Evolutionary conservation across 1,140 invertebrate species (phyloP), one percentile per base, ranked within the genome.

Genomic region (Theocolax elegans): DNA sequence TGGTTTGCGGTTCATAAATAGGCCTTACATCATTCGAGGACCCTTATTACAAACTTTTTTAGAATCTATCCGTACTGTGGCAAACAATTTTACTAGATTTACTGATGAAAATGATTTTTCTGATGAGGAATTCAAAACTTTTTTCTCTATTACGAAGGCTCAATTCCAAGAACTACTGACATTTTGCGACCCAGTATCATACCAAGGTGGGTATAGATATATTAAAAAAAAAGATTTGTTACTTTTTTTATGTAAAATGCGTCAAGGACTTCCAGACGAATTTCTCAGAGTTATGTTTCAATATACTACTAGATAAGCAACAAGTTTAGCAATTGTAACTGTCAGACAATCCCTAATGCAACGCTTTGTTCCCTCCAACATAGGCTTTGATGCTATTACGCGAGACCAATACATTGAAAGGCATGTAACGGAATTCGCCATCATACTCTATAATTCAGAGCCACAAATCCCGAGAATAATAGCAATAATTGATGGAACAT

Each of bases 341-440:
- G 42, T 62, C 8, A 4, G 59, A 1, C 7, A 62, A 35, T 42
- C 40, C 25, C n/a, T 62, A 25, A 49, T 64, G 46, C 12, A 3
- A 12, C 12, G 31, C 17, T 51, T 64, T 38, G 62, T 64, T 17
- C 29, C 62, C 4, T 7, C 31, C 10, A 49, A 64, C 21, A 49
- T 51, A 42, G 48, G 27, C 6, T 49, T 63, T 66, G 2, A 40
- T 38, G 21, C 49, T 1, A 54, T 66, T 8, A 42, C 29, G 7
- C 9, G 49, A 54, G n/a, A 54, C 2, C 17, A 38, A 15, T 66
- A 53, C 23, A 54, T 66, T 7, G n/a, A 66, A 10, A 10, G 7
- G 21, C 64, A 66, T 25, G 64, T 66, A 10, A 66, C 62, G 0
- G 60, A 65, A 0, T 71, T 66, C 13, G 44, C 69, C 0, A 71